Percentiles rank a stretch among this genome's conserved stretches.
These are phyloP conservation scores for Neodon shergylaensis DNA, from an alignment of 2,113 vertebrate species.

Conservation along the genomic window DNA sequence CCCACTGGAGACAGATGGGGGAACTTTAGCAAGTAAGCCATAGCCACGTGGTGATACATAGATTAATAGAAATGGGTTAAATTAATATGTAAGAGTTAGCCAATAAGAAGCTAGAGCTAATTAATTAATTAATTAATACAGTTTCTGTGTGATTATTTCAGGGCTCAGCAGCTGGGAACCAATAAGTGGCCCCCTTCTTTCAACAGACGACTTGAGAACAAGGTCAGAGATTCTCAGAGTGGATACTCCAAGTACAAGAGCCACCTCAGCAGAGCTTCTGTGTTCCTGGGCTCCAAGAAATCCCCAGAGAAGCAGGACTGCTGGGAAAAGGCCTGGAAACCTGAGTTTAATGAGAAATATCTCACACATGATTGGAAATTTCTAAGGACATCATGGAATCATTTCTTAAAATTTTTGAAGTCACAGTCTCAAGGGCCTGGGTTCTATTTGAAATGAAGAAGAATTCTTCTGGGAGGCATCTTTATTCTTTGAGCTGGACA, in stretches of 20 bases:
- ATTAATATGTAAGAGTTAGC: too few relatives aligned
- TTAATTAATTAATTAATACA: too few relatives aligned
- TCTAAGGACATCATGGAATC: background rate
- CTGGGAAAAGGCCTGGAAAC: background rate
- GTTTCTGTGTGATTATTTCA: too few relatives aligned
- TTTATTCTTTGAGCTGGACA: background rate
- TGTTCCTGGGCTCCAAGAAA: background rate
- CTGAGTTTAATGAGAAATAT: background rate
- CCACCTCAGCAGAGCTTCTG: background rate
- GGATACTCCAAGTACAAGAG: background rate
- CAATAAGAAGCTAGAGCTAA: too few relatives aligned
- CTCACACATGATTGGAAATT: background rate
- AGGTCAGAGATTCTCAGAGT: too few relatives aligned
- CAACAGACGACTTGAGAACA: too few relatives aligned
- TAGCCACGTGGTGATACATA: too few relatives aligned
- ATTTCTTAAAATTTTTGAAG: constrained; percentile 35
- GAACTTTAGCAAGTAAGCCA: too few relatives aligned
- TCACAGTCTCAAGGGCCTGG: background rate
- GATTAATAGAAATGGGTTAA: too few relatives aligned
- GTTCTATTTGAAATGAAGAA: constrained; percentile 1
- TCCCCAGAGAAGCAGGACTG: background rate
- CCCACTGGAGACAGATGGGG: too few relatives aligned
- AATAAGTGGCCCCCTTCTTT: too few relatives aligned
- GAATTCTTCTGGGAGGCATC: background rate
- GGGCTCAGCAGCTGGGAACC: too few relatives aligned